A percentile compares a stretch with the other conserved stretches of the same genome.
phyloP scores from a whole-genome alignment of 2,113 vertebrate genomes.

The Xiphophorus hellerii region DNA sequence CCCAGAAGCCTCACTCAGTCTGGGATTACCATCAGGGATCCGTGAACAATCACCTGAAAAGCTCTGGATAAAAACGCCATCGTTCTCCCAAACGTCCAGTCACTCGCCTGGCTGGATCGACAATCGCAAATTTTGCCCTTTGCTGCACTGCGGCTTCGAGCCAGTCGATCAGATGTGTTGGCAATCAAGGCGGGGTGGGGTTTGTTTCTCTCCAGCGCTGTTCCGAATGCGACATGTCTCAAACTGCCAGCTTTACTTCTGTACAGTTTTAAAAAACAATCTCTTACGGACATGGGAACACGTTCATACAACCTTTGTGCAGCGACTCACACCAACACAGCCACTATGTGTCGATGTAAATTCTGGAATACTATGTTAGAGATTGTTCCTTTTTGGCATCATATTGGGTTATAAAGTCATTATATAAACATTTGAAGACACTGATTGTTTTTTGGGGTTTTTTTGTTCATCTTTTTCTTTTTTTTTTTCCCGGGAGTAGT shows the following conservation, averaged over 20 bases:
- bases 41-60: constrained; percentile 62
- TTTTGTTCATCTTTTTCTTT: constrained; percentile 24
- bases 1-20: constrained; percentile 34
- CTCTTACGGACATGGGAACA: constrained; percentile 20
- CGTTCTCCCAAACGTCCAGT: not conserved
- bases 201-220: constrained; percentile 35
- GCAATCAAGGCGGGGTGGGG: constrained; percentile 50
- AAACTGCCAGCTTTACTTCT: constrained; percentile 55
- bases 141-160: constrained; percentile 44
- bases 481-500: constrained; percentile 67
- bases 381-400: constrained; percentile 45
- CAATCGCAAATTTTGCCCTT: constrained; percentile 63
- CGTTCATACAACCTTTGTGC: constrained; percentile 21
- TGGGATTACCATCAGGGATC: constrained; percentile 68
- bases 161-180: constrained; percentile 56
- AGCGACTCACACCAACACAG: constrained; percentile 43
- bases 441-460: constrained; percentile 66
- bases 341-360: constrained; percentile 40
- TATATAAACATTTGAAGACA: constrained; percentile 70
- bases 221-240: constrained; percentile 20
- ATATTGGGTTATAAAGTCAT: constrained; percentile 53
- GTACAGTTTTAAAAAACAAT: constrained; percentile 45
- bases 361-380: constrained; percentile 41
- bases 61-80: constrained; percentile 33
- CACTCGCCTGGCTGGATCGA: constrained; percentile 61